These are phyloP conservation scores for Lycocorax pyrrhopterus DNA, from an alignment of 2,113 vertebrate species.

Conservation along the genomic window DNA sequence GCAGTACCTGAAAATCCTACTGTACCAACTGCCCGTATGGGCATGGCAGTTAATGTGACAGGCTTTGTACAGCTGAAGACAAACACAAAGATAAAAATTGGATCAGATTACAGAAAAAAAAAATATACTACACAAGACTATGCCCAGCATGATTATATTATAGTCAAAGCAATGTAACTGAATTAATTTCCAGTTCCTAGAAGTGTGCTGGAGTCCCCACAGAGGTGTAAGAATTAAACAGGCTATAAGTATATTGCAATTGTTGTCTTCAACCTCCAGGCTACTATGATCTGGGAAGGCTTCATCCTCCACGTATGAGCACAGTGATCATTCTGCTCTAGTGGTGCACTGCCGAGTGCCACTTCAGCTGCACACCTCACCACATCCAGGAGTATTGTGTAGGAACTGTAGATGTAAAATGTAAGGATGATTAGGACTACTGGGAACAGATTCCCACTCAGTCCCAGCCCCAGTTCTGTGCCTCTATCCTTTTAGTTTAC, in stretches of 20 bases:
- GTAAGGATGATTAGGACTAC: neutral
- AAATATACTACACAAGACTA: neutral
- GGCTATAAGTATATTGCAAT: neutral
- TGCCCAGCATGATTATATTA: neutral
- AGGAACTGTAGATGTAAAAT: neutral
- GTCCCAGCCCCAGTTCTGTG: neutral
- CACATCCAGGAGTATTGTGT: neutral
- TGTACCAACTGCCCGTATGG: neutral
- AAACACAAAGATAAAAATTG: neutral
- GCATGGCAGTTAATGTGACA: neutral
- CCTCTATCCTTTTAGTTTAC: neutral
- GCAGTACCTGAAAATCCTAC: neutral
- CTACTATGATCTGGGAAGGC: neutral
- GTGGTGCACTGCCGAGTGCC: neutral
- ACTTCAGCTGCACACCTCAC: neutral
- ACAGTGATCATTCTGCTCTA: neutral
- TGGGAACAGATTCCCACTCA: neutral
- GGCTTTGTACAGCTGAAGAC: neutral
- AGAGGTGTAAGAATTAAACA: slow-evolving; percentile 36
- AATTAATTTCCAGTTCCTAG: slow-evolving; percentile 42
- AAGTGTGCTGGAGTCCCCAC: slow-evolving; percentile 9
- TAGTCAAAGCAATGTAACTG: neutral
- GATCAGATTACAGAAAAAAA: neutral
- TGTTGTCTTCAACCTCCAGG: neutral
- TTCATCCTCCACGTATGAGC: neutral